phyloP scores from a whole-genome alignment of 2,888 invertebrate genomes.

The Argyresthia goedartella region DNA sequence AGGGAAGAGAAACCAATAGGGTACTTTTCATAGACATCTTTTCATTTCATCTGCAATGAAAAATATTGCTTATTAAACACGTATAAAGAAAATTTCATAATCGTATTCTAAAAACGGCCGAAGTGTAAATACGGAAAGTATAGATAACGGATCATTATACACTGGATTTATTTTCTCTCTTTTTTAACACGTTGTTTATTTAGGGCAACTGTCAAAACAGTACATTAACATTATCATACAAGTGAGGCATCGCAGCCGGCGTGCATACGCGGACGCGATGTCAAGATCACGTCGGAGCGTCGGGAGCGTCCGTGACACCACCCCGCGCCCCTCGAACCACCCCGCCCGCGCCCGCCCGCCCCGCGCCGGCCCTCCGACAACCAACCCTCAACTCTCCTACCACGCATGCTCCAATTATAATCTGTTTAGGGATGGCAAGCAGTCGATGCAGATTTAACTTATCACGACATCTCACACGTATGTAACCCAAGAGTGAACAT shows the following conservation, averaged over 20 bases:
- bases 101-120: too few species aligned
- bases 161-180: not conserved
- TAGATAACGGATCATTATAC: not conserved
- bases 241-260: slow-evolving; percentile 1
- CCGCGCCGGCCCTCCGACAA: slow-evolving; percentile 20
- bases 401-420: slow-evolving; percentile 72
- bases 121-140: too few species aligned
- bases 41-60: too few species aligned
- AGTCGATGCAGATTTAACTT: slow-evolving; percentile 46
- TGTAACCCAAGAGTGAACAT: not conserved
- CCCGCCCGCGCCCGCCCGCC: slow-evolving; percentile 33
- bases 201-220: slow-evolving; percentile 1
- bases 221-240: not conserved
- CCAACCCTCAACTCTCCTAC: slow-evolving; percentile 53
- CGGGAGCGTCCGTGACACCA: slow-evolving; percentile 29
- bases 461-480: not conserved
- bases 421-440: slow-evolving; percentile 63
- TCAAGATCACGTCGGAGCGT: slow-evolving; percentile 59
- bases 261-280: slow-evolving; percentile 56
- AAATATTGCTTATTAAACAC: too few species aligned
- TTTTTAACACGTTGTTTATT: not conserved
- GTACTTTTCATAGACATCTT: too few species aligned
- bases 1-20: too few species aligned
- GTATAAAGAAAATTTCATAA: too few species aligned
- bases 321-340: slow-evolving; percentile 39